phyloP scores from a whole-genome alignment of 2,888 invertebrate genomes.

The Celastrina argiolus region DNA sequence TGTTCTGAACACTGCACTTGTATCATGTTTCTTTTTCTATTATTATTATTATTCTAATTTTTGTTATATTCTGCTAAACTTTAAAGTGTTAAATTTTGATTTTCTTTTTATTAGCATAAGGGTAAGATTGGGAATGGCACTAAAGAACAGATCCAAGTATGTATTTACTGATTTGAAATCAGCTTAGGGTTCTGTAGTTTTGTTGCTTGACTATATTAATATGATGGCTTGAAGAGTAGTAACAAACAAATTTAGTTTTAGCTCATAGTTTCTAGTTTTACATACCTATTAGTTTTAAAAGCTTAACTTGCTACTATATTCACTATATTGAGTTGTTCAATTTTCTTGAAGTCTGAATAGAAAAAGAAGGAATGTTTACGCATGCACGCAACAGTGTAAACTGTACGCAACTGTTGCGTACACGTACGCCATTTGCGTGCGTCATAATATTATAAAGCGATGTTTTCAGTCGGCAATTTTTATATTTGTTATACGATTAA shows the following conservation, averaged over 20 bases:
- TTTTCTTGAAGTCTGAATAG: too few species aligned
- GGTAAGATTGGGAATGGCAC: constrained; percentile 21
- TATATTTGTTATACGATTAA: neutral
- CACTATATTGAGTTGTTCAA: neutral
- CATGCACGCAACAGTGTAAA: neutral
- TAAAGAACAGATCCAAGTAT: constrained; percentile 23
- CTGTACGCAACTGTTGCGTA: neutral
- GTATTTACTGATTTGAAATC: constrained; percentile 11
- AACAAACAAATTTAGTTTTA: neutral
- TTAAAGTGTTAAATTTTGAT: neutral
- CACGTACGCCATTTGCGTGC: neutral
- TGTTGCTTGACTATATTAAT: neutral
- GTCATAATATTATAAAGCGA: too few species aligned
- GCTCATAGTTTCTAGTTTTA: neutral
- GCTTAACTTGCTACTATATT: neutral
- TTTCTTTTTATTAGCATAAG: constrained; percentile 23
- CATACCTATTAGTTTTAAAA: neutral
- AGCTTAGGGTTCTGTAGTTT: constrained; percentile 10
- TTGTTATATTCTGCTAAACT: neutral
- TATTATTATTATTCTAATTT: neutral
- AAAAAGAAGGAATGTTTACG: neutral
- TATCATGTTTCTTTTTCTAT: neutral
- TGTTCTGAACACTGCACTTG: neutral
- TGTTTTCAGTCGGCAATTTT: too few species aligned
- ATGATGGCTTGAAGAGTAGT: neutral